Base-by-base conservation (phyloP, 2,797 vertebrate genomes). In the Furcifer pardalis region DNA sequence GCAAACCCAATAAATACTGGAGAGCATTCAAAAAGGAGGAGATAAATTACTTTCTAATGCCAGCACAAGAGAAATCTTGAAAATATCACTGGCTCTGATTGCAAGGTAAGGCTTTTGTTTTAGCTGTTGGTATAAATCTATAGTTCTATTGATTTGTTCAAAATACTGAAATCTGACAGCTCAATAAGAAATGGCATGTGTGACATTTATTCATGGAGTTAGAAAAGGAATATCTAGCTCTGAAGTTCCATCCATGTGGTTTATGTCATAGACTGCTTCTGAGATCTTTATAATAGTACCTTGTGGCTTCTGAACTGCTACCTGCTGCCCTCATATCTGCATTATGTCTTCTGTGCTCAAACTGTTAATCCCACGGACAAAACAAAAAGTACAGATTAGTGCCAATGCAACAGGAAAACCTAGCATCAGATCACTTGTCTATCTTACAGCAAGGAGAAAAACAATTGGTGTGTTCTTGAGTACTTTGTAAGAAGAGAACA, bases 111-210 rank as follows among this genome's bases (percentile, higher is more conserved):
- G 30, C 21, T 37, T 76, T 21, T 35, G n/a, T 59, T 49, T n/a
- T 17, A 77, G 75, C 37, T 84, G 76, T 84, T 52, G 62, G 66
- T 78, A 78, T 46, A 78, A 78, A 84, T 78, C 66, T 84, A 37
- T 84, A 72, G 49, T 60, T 40, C 56, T 79, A 83, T 71, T 72
- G 49, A 79, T 72, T 63, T 72, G 42, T 71, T 25, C 44, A 63
- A 72, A 72, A 49, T 72, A 56, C 68, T 44, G n/a, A 56, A 78
- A 42, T 37, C 15, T 71, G 83, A 17, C 52, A 32, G 52, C 27
- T 84, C 37, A 42, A 72, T 78, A 37, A 37, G 56, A 72, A 79
- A 10, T 49, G 56, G 72, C 66, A 71, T 32, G 9, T 35, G 66
- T 73, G 52, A n/a, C 66, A 84, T 72, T 79, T 72, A 23, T 73